A percentile compares a stretch with the other conserved stretches of the same genome.
These are phyloP conservation scores for Spodoptera exigua DNA, from an alignment of 2,888 invertebrate genomes.

Conservation along the genomic window DNA sequence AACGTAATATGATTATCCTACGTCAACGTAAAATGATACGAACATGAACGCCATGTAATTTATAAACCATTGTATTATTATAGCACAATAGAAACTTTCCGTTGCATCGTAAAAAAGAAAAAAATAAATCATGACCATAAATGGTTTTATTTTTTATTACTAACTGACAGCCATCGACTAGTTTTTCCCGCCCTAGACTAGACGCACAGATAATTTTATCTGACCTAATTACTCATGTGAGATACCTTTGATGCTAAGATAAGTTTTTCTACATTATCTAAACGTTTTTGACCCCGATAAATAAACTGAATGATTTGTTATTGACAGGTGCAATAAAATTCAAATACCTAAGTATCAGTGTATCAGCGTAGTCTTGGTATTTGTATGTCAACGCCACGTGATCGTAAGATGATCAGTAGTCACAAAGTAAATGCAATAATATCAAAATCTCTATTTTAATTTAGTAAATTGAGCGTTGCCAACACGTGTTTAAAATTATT, in stretches of 20 bases:
- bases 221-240: slow-evolving; percentile 51
- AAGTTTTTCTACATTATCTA: slow-evolving; percentile 27
- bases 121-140: slow-evolving; percentile 1
- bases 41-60: slow-evolving; percentile 7
- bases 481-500: background rate
- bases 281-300: slow-evolving; percentile 24
- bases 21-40: slow-evolving; percentile 7
- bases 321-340: slow-evolving; percentile 17
- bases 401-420: slow-evolving; percentile 5
- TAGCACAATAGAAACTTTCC: slow-evolving; percentile 19
- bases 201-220: slow-evolving; percentile 56
- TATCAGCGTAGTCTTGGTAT: slow-evolving; percentile 4
- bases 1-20: slow-evolving; percentile 8
- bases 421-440: slow-evolving; percentile 1
- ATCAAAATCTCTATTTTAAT: slow-evolving; percentile 12
- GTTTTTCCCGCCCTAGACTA: slow-evolving; percentile 29
- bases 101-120: slow-evolving; percentile 3
- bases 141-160: slow-evolving; percentile 3
- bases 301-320: slow-evolving; percentile 13
- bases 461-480: background rate
- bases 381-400: slow-evolving; percentile 11
- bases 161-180: background rate
- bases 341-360: background rate
- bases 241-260: slow-evolving; percentile 30
- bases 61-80: slow-evolving; percentile 18